Evolutionary conservation across 1,140 invertebrate genomes (phyloP), one percentile per base, ranked within the genome.

Genomic region (Polypedilum vanderplanki): DNA sequence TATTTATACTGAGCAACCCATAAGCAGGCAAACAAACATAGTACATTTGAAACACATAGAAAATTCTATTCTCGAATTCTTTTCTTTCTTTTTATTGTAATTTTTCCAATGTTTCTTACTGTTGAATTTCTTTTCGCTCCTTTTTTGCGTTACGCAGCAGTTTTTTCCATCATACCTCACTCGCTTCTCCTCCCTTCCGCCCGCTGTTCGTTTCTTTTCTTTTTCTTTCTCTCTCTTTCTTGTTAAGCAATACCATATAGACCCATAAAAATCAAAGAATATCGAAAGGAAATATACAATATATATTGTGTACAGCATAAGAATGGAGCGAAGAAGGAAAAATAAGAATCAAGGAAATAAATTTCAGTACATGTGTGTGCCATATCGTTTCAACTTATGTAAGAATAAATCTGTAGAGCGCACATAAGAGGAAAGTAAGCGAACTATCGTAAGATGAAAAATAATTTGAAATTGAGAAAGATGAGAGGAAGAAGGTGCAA

Each of bases 231-330:
- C 9, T 9, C 15, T 9, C 18, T 70, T 17, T 70, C 65, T 70
- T 18, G 65, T 70, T 70, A 70, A 70, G 65, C 65, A 70, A 70
- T 70, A 70, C 65, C 65, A 20, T 70, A 70, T 70, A 70, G 65
- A 70, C 65, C 65, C 65, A 70, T 70, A 70, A 70, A 70, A 70
- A 70, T 70, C 65, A 70, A 70, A 70, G 65, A 70, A 70, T 22
- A 70, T 70, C 17, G 20, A 70, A 70, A 18, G 18, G 17, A 70
- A 20, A 70, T 18, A 33, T 33, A 33, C 9, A 70, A 70, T 22
- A 70, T 20, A 70, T 20, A 70, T 70, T 20, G 65, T n/a, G 46
- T n/a, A 57, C 46, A 57, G 46, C 12, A 57, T n/a, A 57, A 57
- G 15, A 57, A 57, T 4, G 12, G n/a, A 57, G n/a, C 12, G 46